Evolutionary conservation across 2,888 invertebrate species (phyloP).

Genomic region (Rhamphomyia laevipes): DNA sequence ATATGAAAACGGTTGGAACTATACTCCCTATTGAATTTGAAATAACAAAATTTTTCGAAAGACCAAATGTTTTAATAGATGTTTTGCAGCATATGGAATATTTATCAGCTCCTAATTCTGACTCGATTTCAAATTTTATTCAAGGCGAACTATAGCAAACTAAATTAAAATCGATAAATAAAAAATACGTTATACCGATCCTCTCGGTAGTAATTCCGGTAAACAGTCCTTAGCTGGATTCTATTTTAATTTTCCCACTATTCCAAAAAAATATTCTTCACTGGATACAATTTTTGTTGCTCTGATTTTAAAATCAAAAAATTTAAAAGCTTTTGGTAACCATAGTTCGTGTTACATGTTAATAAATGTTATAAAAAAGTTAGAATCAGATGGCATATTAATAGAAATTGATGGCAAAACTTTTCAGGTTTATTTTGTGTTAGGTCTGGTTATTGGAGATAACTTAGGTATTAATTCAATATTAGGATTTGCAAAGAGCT

Average conservation of each 20-base stretch:
- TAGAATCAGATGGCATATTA: constrained; percentile 4
- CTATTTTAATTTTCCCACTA: constrained; percentile 5
- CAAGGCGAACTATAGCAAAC: constrained; percentile 3
- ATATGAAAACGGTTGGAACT: neutral
- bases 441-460: constrained; percentile 5
- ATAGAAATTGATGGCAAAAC: neutral
- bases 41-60: neutral
- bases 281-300: constrained; percentile 1
- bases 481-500: constrained; percentile 2
- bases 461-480: constrained; percentile 3
- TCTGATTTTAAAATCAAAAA: constrained; percentile 4
- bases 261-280: constrained; percentile 2
- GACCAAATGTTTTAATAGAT: constrained; percentile 2
- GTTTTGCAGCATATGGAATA: neutral
- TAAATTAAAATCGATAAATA: constrained; percentile 5
- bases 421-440: constrained; percentile 2
- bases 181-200: constrained; percentile 5
- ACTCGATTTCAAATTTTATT: constrained; percentile 2
- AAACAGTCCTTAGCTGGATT: constrained; percentile 4
- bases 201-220: constrained; percentile 5
- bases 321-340: neutral
- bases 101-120: neutral
- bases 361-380: constrained; percentile 6
- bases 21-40: neutral
- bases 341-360: neutral